phyloP scores from a whole-genome alignment of 2,888 invertebrate species.

The Pollenia labialis region DNA sequence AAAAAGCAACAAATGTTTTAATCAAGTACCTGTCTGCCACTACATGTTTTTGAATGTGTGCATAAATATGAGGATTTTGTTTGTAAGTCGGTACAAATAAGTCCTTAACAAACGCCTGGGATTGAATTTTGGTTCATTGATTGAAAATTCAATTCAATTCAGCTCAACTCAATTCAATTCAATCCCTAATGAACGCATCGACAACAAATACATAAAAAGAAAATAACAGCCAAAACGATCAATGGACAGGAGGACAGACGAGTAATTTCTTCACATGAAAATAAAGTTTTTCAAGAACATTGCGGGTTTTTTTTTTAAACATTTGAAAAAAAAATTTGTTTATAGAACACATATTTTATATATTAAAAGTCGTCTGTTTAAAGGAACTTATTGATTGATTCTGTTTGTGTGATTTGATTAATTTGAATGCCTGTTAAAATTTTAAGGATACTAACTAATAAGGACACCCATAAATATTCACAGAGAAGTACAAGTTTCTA shows the following conservation, averaged over 20 bases:
- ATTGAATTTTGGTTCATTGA: conserved; percentile 70
- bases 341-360: too few species aligned
- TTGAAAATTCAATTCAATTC: conserved; percentile 51
- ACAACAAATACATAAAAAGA: conserved; percentile 50
- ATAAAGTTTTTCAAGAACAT: conserved; percentile 23
- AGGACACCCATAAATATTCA: too few species aligned
- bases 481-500: too few species aligned
- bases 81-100: conserved; percentile 3
- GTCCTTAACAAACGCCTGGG: conserved; percentile 52
- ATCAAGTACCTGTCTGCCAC: not conserved
- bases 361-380: too few species aligned
- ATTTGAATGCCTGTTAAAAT: too few species aligned
- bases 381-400: not conserved
- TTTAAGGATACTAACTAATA: too few species aligned
- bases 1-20: conserved; percentile 15
- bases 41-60: conserved; percentile 3
- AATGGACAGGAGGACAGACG: conserved; percentile 24
- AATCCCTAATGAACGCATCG: conserved; percentile 67
- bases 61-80: conserved; percentile 25
- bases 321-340: not conserved
- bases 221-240: conserved; percentile 38
- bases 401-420: too few species aligned
- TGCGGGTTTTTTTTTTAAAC: not conserved
- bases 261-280: not conserved
- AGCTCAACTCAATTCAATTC: conserved; percentile 45